Evolutionary conservation across 2,113 vertebrate species (phyloP).

Genomic region (Gymnocephalus cernua): DNA sequence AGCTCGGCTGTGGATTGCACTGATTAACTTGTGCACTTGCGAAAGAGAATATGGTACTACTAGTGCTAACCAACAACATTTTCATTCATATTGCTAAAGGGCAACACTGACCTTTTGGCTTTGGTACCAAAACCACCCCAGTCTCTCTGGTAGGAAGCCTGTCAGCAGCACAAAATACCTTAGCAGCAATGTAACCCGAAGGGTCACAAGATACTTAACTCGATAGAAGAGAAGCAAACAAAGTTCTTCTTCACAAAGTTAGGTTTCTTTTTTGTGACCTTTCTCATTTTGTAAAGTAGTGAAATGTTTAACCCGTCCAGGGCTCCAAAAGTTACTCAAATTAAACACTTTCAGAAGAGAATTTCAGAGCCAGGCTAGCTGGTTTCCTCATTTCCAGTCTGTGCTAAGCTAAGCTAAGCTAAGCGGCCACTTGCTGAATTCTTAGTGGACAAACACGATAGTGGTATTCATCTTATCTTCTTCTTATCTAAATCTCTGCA

Average conservation of each 20-base stretch:
- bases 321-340: neutral
- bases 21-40: constrained; percentile 12
- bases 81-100: neutral
- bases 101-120: neutral
- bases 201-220: neutral
- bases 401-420: constrained; percentile 9
- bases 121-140: constrained; percentile 3
- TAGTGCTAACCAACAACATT: neutral
- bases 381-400: neutral
- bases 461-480: too few relatives aligned
- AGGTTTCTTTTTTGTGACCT: neutral
- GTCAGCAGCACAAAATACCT: neutral
- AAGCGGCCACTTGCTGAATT: neutral
- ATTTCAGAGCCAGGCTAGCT: neutral
- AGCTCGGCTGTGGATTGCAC: neutral
- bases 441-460: neutral
- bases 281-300: neutral
- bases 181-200: neutral
- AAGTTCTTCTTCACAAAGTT: neutral
- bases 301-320: neutral
- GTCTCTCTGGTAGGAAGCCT: neutral
- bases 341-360: neutral
- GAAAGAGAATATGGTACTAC: constrained; percentile 17
- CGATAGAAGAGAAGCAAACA: neutral
- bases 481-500: neutral